Evolutionary conservation across 2,797 vertebrate species (phyloP).

Genomic region (Sebastes nivosus): DNA sequence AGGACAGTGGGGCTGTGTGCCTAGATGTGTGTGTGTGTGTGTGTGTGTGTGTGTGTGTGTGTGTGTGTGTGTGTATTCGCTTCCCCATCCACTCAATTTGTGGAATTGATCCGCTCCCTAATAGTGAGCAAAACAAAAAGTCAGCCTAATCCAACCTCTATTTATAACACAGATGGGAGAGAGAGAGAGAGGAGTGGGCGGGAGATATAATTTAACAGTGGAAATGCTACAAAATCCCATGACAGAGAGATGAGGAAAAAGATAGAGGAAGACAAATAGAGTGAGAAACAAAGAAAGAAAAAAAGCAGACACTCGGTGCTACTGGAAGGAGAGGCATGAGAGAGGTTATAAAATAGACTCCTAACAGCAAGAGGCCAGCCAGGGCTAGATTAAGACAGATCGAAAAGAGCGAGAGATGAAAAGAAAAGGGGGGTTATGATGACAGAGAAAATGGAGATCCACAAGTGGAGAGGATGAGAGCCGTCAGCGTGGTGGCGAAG

Average conservation of each 20-base stretch:
- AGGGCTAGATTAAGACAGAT: constrained; percentile 25
- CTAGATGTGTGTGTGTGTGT: constrained; percentile 4
- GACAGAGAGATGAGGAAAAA: constrained; percentile 32
- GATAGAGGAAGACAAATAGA: constrained; percentile 36
- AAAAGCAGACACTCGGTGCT: neutral
- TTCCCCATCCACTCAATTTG: constrained; percentile 72
- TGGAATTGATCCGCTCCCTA: constrained; percentile 71
- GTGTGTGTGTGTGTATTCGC: constrained; percentile 14
- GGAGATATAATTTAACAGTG: constrained; percentile 31
- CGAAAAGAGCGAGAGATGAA: neutral
- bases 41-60: constrained; percentile 3
- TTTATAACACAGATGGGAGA: constrained; percentile 52
- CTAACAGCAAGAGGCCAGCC: constrained; percentile 4
- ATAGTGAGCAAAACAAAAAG: constrained; percentile 69
- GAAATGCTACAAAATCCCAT: constrained; percentile 12
- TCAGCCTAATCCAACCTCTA: constrained; percentile 61
- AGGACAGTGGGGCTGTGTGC: constrained; percentile 53
- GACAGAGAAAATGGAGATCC: constrained; percentile 47
- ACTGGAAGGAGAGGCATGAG: constrained; percentile 3
- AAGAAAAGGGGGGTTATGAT: neutral
- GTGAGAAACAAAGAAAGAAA: neutral
- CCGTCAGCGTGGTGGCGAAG: neutral
- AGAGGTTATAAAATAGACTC: constrained; percentile 19
- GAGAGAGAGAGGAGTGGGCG: neutral
- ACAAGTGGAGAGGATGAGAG: constrained; percentile 39